Conservation (phyloP, 2,113 vertebrate species). For the Bubo scandiacus region DNA sequence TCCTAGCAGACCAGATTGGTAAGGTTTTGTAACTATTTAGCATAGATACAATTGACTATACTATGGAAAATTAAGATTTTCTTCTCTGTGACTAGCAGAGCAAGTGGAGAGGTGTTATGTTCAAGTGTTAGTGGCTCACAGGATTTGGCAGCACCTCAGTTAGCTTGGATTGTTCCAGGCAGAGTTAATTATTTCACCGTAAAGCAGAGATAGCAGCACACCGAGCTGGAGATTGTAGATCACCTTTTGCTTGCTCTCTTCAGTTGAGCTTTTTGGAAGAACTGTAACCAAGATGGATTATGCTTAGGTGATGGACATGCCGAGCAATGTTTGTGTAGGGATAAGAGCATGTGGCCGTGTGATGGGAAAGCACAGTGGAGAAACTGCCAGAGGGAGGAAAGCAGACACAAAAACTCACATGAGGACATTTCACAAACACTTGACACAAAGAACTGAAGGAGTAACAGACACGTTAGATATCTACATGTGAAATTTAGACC, state of each 20-base stretch:
- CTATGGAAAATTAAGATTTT: background rate
- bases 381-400: background rate
- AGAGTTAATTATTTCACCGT: background rate
- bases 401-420: background rate
- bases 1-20: background rate
- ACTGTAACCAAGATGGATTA: background rate
- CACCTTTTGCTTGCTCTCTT: background rate
- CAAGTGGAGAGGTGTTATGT: background rate
- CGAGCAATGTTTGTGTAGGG: background rate
- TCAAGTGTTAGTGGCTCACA: background rate
- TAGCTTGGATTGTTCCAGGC: background rate
- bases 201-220: background rate
- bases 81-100: background rate
- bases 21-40: background rate
- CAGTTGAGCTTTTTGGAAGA: background rate
- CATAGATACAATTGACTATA: background rate
- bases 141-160: background rate
- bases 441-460: background rate
- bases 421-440: background rate
- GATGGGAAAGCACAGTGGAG: background rate
- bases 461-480: background rate
- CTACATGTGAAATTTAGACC: background rate
- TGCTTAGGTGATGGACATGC: background rate
- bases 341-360: background rate
- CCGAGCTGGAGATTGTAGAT: background rate